A percentile compares a stretch with the other conserved stretches of the same genome.
Conservation (phyloP, 2,113 vertebrate species). For the Amblyopsis rosae region DNA sequence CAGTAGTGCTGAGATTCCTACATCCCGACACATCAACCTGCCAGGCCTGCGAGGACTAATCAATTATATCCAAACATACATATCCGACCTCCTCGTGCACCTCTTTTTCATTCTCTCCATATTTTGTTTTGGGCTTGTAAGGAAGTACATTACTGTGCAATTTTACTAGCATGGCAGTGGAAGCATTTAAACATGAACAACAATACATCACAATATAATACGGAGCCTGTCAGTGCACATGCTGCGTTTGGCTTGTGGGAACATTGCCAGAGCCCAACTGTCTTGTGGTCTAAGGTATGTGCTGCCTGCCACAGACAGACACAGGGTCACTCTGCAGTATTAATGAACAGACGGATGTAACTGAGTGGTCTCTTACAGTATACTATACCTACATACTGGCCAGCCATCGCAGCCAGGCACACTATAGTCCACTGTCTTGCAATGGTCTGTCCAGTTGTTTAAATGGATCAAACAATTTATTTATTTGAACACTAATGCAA, state of each 20-base stretch:
- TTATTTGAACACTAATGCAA: constrained; percentile 17
- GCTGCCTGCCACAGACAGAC: constrained; percentile 65
- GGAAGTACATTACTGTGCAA: constrained; percentile 62
- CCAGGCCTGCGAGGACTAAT: constrained; percentile 32
- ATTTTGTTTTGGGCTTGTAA: constrained; percentile 31
- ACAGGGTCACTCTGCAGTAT: constrained; percentile 75
- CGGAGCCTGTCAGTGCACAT: constrained; percentile 58
- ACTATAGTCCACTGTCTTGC: constrained; percentile 60
- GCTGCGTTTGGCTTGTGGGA: constrained; percentile 44
- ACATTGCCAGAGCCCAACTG: constrained; percentile 60
- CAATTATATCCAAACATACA: constrained; percentile 32
- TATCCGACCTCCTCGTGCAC: constrained; percentile 18
- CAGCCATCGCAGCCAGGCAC: constrained; percentile 62
- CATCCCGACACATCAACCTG: constrained; percentile 48
- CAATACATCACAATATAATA: constrained; percentile 70
- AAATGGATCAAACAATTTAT: constrained; percentile 43
- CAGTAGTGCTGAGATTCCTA: constrained; percentile 39
- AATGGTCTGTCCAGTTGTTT: constrained; percentile 18
- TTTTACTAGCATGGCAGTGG: constrained; percentile 52
- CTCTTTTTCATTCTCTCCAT: constrained; percentile 29
- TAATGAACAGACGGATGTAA: constrained; percentile 67
- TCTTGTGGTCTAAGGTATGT: constrained; percentile 59
- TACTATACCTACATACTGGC: constrained; percentile 54
- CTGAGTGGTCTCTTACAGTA: constrained; percentile 67
- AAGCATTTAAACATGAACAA: constrained; percentile 77